Base-by-base conservation (phyloP, 2,797 vertebrate genomes). In the Notoglanidium macrostoma region DNA sequence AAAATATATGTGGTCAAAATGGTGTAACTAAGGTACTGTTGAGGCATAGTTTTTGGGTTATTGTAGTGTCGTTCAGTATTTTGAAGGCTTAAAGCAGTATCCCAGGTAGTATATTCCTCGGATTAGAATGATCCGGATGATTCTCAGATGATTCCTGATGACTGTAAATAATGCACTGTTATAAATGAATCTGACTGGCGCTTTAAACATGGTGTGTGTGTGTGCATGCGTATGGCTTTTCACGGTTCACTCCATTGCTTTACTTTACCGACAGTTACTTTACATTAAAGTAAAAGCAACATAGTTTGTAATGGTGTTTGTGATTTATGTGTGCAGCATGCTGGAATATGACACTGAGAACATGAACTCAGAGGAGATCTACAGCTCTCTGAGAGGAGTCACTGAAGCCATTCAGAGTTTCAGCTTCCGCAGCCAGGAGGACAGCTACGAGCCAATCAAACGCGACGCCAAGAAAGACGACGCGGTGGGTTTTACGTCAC, bases 351-450 rank as follows among this genome's bases (percentile, higher is more conserved):
- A 99, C 94, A 97, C 97, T 0, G 98, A 98, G 92, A 98, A 98
- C 94, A 94, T 98, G 95, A 99, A 98, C 94, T 96, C 97, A 1
- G 98, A 99, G 91, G 98, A 99, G 94, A 97, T 98, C 95, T 99
- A 97, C 95, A 98, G 98, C 93, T 99, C 98, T 17, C 95, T 99
- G 88, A 96, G 97, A 61, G 98, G 98, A 74, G 98, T 99, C 92
- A 98, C 97, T 3, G 97, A 99, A 95, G 98, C 98, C 4, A 99
- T 99, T 90, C 97, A 99, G 94, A 99, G 96, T 93, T 99, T 97
- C 93, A 98, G 97, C 95, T 98, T 97, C 94, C 97, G 97, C 89
- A 99, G 97, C 93, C 98, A 98, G 90, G 98, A 99, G 72, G 98
- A 99, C 93, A 94, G 97, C 86, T 95, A 96, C 65, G 97, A 99